These are phyloP conservation scores for Sebastes nivosus DNA, from an alignment of 2,797 vertebrate genomes.

Conservation along the genomic window DNA sequence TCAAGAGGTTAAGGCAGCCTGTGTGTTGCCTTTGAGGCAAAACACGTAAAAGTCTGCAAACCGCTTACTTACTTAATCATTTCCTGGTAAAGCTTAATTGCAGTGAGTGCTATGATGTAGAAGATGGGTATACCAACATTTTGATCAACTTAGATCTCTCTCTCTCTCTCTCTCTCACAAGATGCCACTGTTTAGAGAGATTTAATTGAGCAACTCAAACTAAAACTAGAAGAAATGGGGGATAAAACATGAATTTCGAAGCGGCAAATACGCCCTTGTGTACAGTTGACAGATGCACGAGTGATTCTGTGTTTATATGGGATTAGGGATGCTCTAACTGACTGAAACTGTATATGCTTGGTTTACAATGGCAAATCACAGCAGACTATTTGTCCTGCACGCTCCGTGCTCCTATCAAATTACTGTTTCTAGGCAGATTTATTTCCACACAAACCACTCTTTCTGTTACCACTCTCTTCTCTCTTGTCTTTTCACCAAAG, in stretches of 20 bases:
- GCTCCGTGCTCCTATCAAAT: conserved; percentile 39
- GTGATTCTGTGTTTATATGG: not conserved
- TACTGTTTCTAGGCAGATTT: conserved; percentile 67
- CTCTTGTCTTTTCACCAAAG: conserved; percentile 16
- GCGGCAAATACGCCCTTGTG: not conserved
- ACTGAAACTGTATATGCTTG: conserved; percentile 17
- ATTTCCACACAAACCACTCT: conserved; percentile 17
- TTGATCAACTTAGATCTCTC: not conserved
- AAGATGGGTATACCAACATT: not conserved
- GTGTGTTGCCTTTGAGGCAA: not conserved
- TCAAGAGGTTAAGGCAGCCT: not conserved
- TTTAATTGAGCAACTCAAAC: not conserved
- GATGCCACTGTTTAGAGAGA: not conserved
- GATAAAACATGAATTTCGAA: not conserved
- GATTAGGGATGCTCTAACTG: not conserved
- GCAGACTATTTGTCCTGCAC: conserved; percentile 8
- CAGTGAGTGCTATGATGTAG: too few species aligned
- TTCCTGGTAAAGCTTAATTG: not conserved
- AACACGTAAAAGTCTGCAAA: not conserved
- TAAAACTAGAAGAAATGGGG: not conserved
- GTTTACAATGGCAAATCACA: conserved; percentile 43
- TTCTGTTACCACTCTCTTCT: not conserved
- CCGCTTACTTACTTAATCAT: not conserved
- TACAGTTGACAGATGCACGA: not conserved
- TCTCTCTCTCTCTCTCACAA: not conserved